These are phyloP conservation scores for Allophyes oxyacanthae DNA, from an alignment of 2,888 invertebrate genomes.

Conservation along the genomic window DNA sequence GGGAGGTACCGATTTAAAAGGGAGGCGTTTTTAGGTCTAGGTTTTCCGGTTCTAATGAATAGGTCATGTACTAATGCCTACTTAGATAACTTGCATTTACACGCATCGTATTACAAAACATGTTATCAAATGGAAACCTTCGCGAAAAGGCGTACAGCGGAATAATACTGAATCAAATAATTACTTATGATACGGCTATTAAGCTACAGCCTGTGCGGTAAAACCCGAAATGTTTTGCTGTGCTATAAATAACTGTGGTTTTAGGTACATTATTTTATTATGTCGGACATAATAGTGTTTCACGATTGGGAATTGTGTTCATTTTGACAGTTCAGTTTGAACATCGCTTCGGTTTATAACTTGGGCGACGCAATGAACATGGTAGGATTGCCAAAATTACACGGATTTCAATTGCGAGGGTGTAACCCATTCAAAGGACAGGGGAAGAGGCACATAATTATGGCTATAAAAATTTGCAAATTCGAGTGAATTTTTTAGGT, in stretches of 20 bases:
- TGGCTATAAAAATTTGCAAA: too few species aligned
- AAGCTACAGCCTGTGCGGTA: conserved; percentile 19
- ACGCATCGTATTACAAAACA: conserved; percentile 18
- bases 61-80: conserved; percentile 8
- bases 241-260: conserved; percentile 14
- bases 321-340: too few species aligned
- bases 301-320: too few species aligned
- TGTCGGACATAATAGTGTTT: neutral
- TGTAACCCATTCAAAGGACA: too few species aligned
- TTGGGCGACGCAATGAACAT: too few species aligned
- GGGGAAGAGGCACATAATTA: too few species aligned
- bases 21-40: conserved; percentile 3
- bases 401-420: too few species aligned
- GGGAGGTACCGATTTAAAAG: neutral
- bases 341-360: too few species aligned
- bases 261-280: neutral
- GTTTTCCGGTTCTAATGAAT: conserved; percentile 14
- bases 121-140: conserved; percentile 24
- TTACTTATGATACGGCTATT: neutral
- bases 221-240: conserved; percentile 31
- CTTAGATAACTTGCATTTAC: conserved; percentile 12
- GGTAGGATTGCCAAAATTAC: too few species aligned
- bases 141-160: conserved; percentile 8
- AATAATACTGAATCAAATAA: conserved; percentile 37
- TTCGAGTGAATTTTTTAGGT: too few species aligned